Base-by-base conservation (phyloP, 2,113 vertebrate genomes). In the Callipepla squamata region DNA sequence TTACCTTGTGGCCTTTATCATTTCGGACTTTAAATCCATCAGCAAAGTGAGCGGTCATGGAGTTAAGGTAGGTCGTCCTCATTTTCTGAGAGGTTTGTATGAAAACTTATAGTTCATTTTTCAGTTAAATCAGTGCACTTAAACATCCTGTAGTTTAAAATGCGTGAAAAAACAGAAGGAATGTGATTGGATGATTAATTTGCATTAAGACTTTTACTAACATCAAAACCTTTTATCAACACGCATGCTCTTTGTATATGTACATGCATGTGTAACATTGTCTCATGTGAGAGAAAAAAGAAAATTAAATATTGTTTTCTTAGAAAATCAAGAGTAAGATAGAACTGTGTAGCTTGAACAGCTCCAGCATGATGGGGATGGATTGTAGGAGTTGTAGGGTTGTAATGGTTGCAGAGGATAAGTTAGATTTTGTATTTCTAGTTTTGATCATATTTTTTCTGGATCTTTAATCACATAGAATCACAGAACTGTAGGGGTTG, bases 1-100 rank as follows among this genome's bases (percentile, higher is more conserved):
- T 0, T 99, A 99, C 95, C 96, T 99, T 26, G 98, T 99, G 91
- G 99, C 99, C 75, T 99, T 99, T 94, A 98, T 99, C 4, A 92
- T 99, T 87, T 99, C 98, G 1, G 99, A 99, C 93, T 99, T 99
- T 92, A 95, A 98, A 92, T 99, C 98, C 23, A 96, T 99, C 94
- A 98, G 98, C 98, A 98, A 97, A 95, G 98, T 94, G 78, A 99
- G 98, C 34, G 75, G 96, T 67, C 98, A 96, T 3, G 98, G 99
- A 57, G 97, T 99, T 68, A 97, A 99, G 98, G 99, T 99, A 95
- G 97, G 76, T 13, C 30, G 62, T 20, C 53, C 16, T 67, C 17
- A 18, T 40, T 63, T 58, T 32, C 7, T 51, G 4, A 32, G 34
- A 74, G 23, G 17, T 75, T 55, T 34, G 17, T n/a, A 10, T 48